Conservation (phyloP, 2,113 vertebrate genomes). For the Saccopteryx leptura region DNA sequence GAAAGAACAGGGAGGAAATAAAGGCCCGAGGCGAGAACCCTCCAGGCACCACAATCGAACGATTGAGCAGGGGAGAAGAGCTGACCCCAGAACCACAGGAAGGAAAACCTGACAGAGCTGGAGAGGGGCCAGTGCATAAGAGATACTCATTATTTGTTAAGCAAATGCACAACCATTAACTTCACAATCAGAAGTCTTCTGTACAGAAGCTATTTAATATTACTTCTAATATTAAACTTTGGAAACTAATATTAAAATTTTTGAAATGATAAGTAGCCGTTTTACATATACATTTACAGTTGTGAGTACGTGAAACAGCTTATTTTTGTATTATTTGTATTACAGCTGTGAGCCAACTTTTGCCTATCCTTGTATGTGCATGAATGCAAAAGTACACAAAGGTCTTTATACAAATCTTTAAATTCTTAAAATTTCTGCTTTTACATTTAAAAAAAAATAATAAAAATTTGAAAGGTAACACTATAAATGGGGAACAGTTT, state of each 20-base stretch:
- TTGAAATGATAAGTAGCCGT: background rate
- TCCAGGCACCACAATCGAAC: background rate
- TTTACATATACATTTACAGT: background rate
- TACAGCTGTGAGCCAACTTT: background rate
- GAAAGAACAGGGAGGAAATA: background rate
- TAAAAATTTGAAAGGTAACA: background rate
- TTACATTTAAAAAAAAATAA: background rate
- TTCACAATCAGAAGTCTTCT: background rate
- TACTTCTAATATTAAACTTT: background rate
- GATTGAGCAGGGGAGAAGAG: background rate
- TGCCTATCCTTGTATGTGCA: background rate
- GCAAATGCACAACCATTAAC: background rate
- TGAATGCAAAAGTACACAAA: conserved; percentile 22
- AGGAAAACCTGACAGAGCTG: background rate
- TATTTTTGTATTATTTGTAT: background rate
- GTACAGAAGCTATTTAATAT: background rate
- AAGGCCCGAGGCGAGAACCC: background rate
- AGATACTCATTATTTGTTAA: background rate
- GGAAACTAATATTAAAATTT: background rate
- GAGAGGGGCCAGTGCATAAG: background rate
- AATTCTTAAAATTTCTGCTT: background rate
- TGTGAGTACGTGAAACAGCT: background rate
- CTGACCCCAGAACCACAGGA: background rate
- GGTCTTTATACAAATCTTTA: background rate
- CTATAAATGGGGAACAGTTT: background rate